A percentile compares a stretch with the other conserved stretches of the same genome.
Conservation (phyloP, 2,113 vertebrate species). For the Scopus umbretta region DNA sequence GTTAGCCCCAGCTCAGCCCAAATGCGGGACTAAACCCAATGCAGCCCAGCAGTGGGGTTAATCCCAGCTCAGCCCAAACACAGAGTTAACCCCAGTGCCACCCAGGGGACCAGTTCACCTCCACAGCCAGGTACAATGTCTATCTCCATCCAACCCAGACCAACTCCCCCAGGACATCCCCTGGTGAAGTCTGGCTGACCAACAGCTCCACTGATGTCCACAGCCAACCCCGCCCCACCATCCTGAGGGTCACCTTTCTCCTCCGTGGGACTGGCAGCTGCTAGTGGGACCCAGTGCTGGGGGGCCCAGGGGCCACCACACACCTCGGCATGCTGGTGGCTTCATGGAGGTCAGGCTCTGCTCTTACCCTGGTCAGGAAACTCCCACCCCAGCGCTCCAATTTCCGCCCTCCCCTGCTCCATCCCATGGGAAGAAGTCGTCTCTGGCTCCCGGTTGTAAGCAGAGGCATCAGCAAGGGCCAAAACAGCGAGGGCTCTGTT, state of each 20-base stretch:
- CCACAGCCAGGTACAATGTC: neutral
- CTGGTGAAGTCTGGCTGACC: neutral
- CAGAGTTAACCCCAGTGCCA: fast-evolving
- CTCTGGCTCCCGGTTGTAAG: conserved; percentile 13
- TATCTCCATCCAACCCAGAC: neutral
- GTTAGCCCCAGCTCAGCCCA: neutral
- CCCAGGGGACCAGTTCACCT: neutral
- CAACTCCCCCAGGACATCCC: neutral
- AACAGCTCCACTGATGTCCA: neutral
- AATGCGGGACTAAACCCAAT: neutral
- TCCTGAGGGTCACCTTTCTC: neutral
- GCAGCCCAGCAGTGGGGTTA: neutral
- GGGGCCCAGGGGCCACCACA: neutral
- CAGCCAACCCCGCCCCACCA: neutral
- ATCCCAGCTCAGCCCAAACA: neutral
- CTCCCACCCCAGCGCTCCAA: neutral
- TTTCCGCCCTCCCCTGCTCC: neutral
- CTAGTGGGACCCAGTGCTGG: neutral
- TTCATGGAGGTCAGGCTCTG: neutral
- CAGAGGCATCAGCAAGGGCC: conserved; percentile 8
- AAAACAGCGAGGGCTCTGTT: conserved; percentile 57
- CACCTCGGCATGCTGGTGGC: neutral
- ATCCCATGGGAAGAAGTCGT: neutral
- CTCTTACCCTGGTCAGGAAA: neutral
- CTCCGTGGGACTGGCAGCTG: neutral